Evolutionary conservation across 1,140 invertebrate genomes (phyloP).

Genomic region (Maniola jurtina): DNA sequence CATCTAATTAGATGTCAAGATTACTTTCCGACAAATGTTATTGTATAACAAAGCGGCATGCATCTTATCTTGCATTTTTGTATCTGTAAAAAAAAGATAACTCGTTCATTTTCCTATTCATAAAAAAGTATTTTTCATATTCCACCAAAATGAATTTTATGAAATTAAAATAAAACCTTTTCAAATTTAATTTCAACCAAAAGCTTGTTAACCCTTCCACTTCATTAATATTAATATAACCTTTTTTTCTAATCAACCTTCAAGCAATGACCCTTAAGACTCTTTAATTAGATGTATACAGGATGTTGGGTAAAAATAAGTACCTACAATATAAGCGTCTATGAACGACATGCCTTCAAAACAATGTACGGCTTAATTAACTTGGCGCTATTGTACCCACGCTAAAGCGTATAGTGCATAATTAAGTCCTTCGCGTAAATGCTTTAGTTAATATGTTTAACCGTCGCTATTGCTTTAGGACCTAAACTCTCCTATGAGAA

Average conservation of each 20-base stretch:
- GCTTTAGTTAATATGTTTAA: slow-evolving; percentile 73
- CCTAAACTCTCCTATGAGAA: slow-evolving; percentile 77
- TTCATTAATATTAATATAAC: too few relatives aligned
- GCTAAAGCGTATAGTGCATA: slow-evolving; percentile 63
- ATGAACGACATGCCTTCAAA: slow-evolving; percentile 58
- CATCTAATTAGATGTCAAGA: too few relatives aligned
- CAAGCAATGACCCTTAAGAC: neutral
- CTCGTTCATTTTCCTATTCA: too few relatives aligned
- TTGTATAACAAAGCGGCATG: too few relatives aligned
- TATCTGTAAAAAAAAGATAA: too few relatives aligned
- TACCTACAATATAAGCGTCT: slow-evolving; percentile 49
- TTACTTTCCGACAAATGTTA: too few relatives aligned
- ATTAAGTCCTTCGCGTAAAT: slow-evolving; percentile 74
- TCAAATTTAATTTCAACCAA: too few relatives aligned
- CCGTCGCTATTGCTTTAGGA: slow-evolving; percentile 71
- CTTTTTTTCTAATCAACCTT: neutral
- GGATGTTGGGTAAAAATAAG: slow-evolving; percentile 45
- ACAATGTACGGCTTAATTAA: slow-evolving; percentile 72
- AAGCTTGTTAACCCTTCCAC: too few relatives aligned
- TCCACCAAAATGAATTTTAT: too few relatives aligned
- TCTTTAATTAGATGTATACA: slow-evolving; percentile 1
- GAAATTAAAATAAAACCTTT: too few relatives aligned
- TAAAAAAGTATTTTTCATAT: too few relatives aligned
- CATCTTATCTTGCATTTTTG: too few relatives aligned
- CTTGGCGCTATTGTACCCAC: slow-evolving; percentile 59